A percentile compares a stretch with the other conserved stretches of the same genome.
phyloP scores from a whole-genome alignment of 1,140 invertebrate genomes.

The Cotesia typhae region DNA sequence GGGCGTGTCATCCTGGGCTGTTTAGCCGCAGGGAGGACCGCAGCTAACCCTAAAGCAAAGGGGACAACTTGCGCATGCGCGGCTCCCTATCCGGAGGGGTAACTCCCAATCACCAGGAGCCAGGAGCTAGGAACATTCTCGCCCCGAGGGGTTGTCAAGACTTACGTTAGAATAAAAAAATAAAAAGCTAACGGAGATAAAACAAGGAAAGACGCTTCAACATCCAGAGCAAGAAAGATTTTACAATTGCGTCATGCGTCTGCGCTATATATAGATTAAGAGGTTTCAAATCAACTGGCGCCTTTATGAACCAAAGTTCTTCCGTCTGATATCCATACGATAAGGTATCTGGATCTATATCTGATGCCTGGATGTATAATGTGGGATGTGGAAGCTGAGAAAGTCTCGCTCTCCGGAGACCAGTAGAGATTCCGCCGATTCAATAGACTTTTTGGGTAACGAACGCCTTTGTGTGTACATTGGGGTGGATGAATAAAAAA shows the following conservation, averaged over 20 bases:
- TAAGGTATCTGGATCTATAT: not conserved
- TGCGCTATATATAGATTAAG: conserved; percentile 10
- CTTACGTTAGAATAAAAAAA: conserved; percentile 40
- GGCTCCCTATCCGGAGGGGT: conserved; percentile 58
- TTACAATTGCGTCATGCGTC: conserved; percentile 18
- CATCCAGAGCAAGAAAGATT: not conserved
- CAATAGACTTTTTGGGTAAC: conserved; percentile 32
- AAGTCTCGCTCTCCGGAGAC: conserved; percentile 21
- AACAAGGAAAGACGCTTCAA: not conserved
- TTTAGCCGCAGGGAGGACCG: conserved; percentile 66
- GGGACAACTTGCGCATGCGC: conserved; percentile 55
- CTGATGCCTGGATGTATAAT: too few species aligned
- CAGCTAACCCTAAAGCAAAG: conserved; percentile 64
- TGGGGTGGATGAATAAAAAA: conserved; percentile 10
- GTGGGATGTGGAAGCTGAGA: too few species aligned
- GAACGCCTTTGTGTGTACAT: not conserved
- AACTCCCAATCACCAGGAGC: conserved; percentile 67
- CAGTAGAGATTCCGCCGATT: conserved; percentile 30
- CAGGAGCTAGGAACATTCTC: conserved; percentile 61
- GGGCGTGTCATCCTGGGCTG: conserved; percentile 66
- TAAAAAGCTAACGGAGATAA: too few species aligned
- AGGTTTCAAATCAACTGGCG: not conserved
- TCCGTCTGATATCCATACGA: not conserved
- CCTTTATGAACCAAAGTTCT: not conserved
- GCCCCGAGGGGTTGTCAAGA: conserved; percentile 55